A percentile compares a stretch with the other conserved stretches of the same genome.
Evolutionary conservation across 2,888 invertebrate genomes (phyloP).

Genomic region (Amorpha juglandis): DNA sequence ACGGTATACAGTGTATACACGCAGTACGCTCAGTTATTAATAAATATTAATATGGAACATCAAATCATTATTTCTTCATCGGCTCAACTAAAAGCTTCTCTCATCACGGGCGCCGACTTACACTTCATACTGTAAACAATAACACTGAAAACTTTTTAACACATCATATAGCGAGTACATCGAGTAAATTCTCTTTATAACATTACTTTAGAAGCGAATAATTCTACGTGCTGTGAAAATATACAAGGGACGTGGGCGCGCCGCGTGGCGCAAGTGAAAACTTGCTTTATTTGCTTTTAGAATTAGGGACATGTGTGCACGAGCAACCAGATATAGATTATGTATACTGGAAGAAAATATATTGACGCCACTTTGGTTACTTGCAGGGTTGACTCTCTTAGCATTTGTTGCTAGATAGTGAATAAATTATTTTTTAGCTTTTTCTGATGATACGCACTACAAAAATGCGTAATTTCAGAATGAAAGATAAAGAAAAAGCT

Average conservation of each 20-base stretch:
- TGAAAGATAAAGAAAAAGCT: too few species aligned
- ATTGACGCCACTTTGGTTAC: slow-evolving; percentile 9
- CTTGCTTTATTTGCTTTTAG: slow-evolving; percentile 42
- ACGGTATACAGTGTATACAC: background rate
- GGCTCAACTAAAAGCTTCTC: slow-evolving; percentile 70
- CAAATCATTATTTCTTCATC: slow-evolving; percentile 48
- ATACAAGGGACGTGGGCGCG: slow-evolving; percentile 68
- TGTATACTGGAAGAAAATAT: slow-evolving; percentile 2
- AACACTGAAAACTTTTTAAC: slow-evolving; percentile 80
- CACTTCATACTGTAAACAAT: slow-evolving; percentile 77
- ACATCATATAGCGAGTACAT: slow-evolving; percentile 61
- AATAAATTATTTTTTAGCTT: too few species aligned
- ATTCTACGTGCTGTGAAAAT: slow-evolving; percentile 79
- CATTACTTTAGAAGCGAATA: slow-evolving; percentile 70
- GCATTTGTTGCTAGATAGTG: too few species aligned
- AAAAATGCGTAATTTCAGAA: too few species aligned
- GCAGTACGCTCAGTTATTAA: slow-evolving; percentile 9
- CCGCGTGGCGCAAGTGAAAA: slow-evolving; percentile 55
- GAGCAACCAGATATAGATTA: background rate
- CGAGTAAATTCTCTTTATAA: slow-evolving; percentile 49
- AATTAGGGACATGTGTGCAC: slow-evolving; percentile 42
- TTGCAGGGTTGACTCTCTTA: background rate
- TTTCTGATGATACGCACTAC: too few species aligned
- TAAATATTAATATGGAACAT: slow-evolving; percentile 36
- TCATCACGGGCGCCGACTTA: slow-evolving; percentile 63